Base-by-base conservation (phyloP, 2,113 vertebrate genomes). In the Oreochromis aureus region DNA sequence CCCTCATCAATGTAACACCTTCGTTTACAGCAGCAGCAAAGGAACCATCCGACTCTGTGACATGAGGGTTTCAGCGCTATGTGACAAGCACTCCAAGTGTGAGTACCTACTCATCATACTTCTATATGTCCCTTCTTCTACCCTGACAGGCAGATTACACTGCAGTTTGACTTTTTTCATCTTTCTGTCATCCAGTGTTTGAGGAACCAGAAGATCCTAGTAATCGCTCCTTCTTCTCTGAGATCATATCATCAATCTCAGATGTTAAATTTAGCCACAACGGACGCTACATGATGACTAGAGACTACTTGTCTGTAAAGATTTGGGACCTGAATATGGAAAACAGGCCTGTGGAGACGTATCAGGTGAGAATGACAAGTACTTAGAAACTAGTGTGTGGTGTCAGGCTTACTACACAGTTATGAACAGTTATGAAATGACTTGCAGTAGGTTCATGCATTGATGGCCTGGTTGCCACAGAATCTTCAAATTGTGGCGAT, bases 21-120 rank as follows among this genome's bases (percentile, higher is more conserved):
- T 99, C 4, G 98, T 99, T 10, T 99, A 99, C 97, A 99, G 98
- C 97, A 99, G 98, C 96, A 99, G 98, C 94, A 99, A 99, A 96
- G 98, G 98, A 89, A 99, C 98, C 2, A 99, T 99, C 86, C 98
- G 98, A 27, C 95, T 99, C 81, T 99, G 98, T 83, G 98, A 99
- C 91, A 99, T 99, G 98, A 95, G 98, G 61, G 97, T 96, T 0
- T 97, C 98, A 1, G 98, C 98, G 0, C 97, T 99, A 39, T 99
- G 98, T 69, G 98, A 99, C 94, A 97, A 97, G 63, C 98, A 99
- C 90, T 98, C 98, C 1, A 99, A 99, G 95, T 5, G 95, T 96
- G 85, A 94, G 95, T 69, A 18, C 10, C 10, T n/a, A 2, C 16
- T 82, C 8, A 19, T 16, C 5, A 36, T 73, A 30, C 36, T 51